These are phyloP conservation scores for Chiloscyllium punctatum DNA, from an alignment of 2,797 vertebrate species.

Conservation along the genomic window DNA sequence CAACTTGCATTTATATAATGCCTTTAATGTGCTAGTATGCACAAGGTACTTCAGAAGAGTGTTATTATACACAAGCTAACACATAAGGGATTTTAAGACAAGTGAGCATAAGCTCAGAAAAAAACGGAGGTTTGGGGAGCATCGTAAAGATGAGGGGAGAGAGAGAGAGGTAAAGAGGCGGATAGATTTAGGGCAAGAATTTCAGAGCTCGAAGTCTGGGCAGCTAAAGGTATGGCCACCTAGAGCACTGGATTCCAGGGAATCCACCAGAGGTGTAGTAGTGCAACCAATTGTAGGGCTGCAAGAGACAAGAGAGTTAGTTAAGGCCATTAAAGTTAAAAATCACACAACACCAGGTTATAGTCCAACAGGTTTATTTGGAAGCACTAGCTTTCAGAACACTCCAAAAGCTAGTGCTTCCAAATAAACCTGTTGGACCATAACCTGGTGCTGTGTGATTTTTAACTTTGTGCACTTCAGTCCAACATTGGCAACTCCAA, in stretches of 20 bases:
- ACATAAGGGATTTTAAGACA: not conserved
- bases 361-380: too few species aligned
- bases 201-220: not conserved
- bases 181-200: not conserved
- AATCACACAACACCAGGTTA: too few species aligned
- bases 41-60: not conserved
- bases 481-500: too few species aligned
- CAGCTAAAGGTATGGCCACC: not conserved
- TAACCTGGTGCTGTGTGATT: too few species aligned
- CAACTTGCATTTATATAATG: not conserved
- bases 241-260: not conserved
- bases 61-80: not conserved
- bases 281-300: not conserved
- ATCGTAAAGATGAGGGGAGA: not conserved
- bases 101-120: not conserved
- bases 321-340: not conserved
- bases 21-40: not conserved
- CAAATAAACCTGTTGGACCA: too few species aligned
- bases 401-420: too few species aligned
- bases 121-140: not conserved
- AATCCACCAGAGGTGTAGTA: not conserved
- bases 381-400: too few species aligned
- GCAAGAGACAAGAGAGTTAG: not conserved
- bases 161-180: not conserved
- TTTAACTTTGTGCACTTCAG: too few species aligned